Conservation (phyloP, 2,797 vertebrate genomes). For the Acanthurus tractus region DNA sequence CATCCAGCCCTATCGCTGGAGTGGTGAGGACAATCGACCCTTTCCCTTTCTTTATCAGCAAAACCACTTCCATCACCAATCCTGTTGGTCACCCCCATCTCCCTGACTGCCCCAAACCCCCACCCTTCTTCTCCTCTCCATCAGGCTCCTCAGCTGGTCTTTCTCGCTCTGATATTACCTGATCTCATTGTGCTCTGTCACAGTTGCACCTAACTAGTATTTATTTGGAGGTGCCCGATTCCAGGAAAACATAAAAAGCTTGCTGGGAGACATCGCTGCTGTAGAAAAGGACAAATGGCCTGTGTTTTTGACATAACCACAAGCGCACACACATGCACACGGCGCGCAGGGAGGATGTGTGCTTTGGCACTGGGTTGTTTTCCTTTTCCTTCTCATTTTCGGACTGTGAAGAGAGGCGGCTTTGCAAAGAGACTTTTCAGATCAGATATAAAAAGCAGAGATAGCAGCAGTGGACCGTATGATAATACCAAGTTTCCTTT, state of each 20-base stretch:
- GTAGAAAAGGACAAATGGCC: constrained; percentile 44
- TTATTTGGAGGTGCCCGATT: constrained; percentile 39
- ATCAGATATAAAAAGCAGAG: constrained; percentile 43
- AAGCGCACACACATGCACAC: not conserved
- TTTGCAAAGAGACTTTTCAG: constrained; percentile 44
- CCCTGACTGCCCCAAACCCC: constrained; percentile 23
- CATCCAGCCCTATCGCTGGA: constrained; percentile 76
- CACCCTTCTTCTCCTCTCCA: not conserved
- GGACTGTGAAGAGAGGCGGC: constrained; percentile 29
- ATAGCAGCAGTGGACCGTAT: constrained; percentile 26
- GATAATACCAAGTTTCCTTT: constrained; percentile 42
- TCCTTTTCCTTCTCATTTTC: constrained; percentile 49
- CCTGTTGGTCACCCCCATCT: constrained; percentile 43
- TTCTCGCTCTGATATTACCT: constrained; percentile 49
- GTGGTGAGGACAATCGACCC: constrained; percentile 78
- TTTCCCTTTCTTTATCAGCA: constrained; percentile 77
- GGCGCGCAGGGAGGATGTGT: constrained; percentile 26
- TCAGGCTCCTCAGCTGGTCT: constrained; percentile 33
- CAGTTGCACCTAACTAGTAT: constrained; percentile 26
- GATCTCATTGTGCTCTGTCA: constrained; percentile 30
- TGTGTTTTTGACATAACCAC: constrained; percentile 22
- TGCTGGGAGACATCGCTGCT: constrained; percentile 11
- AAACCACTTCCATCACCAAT: constrained; percentile 63
- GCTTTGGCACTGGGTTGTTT: constrained; percentile 58
- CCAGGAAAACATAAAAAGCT: constrained; percentile 44